These are phyloP conservation scores for Hypsopygia costalis DNA, from an alignment of 2,888 invertebrate genomes.

Conservation along the genomic window DNA sequence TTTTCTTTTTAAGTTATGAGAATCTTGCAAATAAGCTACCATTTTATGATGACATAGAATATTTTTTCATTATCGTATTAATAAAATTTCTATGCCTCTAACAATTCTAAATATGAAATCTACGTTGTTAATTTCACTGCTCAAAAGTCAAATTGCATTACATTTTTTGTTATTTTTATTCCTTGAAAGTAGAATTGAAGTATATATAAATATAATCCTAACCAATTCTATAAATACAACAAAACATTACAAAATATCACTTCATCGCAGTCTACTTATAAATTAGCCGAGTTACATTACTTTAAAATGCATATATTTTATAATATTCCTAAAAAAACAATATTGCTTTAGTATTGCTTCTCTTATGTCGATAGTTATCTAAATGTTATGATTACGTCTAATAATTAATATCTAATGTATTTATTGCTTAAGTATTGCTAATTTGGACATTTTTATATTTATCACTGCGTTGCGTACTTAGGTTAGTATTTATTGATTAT, in stretches of 20 bases:
- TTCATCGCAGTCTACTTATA: conserved; percentile 59
- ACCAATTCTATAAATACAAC: conserved; percentile 40
- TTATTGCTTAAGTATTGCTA: conserved; percentile 47
- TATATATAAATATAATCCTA: conserved; percentile 27
- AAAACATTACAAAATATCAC: conserved; percentile 49
- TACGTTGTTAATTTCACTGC: neutral
- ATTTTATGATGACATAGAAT: too few species aligned
- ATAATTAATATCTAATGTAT: conserved; percentile 14
- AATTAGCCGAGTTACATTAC: conserved; percentile 39
- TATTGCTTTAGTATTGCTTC: conserved; percentile 58
- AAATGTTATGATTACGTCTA: conserved; percentile 10
- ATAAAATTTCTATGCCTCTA: too few species aligned
- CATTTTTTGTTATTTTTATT: conserved; percentile 8
- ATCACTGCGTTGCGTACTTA: conserved; percentile 41
- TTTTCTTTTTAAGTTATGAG: too few species aligned
- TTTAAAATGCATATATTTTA: conserved; percentile 29
- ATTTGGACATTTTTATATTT: conserved; percentile 56
- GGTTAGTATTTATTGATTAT: conserved; percentile 6
- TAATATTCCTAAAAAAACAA: conserved; percentile 42
- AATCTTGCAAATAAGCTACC: too few species aligned
- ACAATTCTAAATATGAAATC: neutral
- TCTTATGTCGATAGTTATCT: conserved; percentile 26
- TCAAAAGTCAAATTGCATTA: neutral
- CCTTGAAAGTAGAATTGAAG: conserved; percentile 7
- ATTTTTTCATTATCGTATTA: too few species aligned